Evolutionary conservation across 2,888 invertebrate species (phyloP).

Genomic region (Octonoba sinensis): DNA sequence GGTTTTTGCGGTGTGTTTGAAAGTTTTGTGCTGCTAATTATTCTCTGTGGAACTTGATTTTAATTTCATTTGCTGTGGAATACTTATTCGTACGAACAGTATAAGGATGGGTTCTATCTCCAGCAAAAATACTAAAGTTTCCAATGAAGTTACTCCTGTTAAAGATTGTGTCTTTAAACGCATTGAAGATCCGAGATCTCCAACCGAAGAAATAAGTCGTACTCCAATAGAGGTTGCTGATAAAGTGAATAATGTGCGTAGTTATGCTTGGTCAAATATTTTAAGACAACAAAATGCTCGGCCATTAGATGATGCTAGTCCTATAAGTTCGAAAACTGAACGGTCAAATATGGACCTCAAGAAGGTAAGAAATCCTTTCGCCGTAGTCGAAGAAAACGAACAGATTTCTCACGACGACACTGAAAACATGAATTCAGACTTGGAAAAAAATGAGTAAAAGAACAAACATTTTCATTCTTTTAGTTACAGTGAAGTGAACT

Average conservation of each 20-base stretch:
- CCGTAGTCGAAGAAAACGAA: slow-evolving; percentile 19
- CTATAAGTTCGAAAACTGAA: slow-evolving; percentile 10
- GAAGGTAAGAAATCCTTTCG: slow-evolving; percentile 31
- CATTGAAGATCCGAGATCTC: slow-evolving; percentile 57
- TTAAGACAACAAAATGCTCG: slow-evolving; percentile 33
- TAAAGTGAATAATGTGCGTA: slow-evolving; percentile 6
- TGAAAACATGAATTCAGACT: too few species aligned
- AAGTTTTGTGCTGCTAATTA: too few species aligned
- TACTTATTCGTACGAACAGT: too few species aligned
- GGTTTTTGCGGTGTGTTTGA: too few species aligned
- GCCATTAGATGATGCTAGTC: slow-evolving; percentile 20
- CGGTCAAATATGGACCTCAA: slow-evolving; percentile 20
- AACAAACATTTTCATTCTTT: too few species aligned
- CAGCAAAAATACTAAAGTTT: slow-evolving; percentile 12
- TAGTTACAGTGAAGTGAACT: too few species aligned
- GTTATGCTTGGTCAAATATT: slow-evolving; percentile 5
- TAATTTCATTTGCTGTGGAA: too few species aligned
- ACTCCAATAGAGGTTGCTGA: slow-evolving; percentile 56
- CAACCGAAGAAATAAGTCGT: slow-evolving; percentile 57
- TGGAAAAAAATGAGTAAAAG: too few species aligned
- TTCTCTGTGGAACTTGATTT: too few species aligned
- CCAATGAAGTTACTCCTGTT: slow-evolving; percentile 13
- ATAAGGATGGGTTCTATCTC: slow-evolving; percentile 32
- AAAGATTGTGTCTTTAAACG: slow-evolving; percentile 23
- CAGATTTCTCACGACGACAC: not conserved